Percentiles rank a stretch among this genome's conserved stretches.
phyloP scores from a whole-genome alignment of 2,113 vertebrate genomes.

The Aplodontia rufa region DNA sequence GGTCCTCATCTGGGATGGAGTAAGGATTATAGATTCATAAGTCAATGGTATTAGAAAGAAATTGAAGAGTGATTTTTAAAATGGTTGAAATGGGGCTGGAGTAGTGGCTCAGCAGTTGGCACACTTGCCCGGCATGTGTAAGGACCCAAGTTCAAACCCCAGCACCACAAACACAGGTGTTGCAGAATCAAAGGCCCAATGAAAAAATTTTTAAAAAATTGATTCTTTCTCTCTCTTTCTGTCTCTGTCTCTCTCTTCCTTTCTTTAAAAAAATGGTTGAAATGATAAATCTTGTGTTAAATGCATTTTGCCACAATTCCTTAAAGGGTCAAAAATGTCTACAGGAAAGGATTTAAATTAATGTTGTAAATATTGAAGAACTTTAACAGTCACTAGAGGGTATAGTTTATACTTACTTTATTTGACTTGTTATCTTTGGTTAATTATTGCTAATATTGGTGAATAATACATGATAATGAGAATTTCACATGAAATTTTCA shows the following conservation, averaged over 20 bases:
- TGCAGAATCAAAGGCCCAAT: too few species aligned
- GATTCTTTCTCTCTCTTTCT: too few species aligned
- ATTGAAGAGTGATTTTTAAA: neutral
- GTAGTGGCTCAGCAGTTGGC: too few species aligned
- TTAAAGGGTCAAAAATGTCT: neutral
- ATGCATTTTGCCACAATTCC: neutral
- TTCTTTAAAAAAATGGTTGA: neutral
- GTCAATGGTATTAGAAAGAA: neutral
- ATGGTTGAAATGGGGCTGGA: too few species aligned
- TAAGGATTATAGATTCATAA: neutral
- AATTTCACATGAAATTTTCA: neutral
- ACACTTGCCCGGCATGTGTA: too few species aligned
- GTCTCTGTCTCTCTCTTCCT: too few species aligned
- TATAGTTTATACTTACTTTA: neutral
- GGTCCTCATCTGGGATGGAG: neutral
- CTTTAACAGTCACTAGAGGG: neutral
- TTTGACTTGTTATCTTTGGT: neutral
- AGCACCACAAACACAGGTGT: too few species aligned
- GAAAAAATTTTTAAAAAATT: too few species aligned
- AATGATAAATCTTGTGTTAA: neutral
- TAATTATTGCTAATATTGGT: neutral
- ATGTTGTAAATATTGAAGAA: neutral
- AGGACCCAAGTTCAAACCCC: too few species aligned
- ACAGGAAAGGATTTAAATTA: neutral
- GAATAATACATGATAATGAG: neutral